Base-by-base conservation (phyloP, 2,888 invertebrate genomes). In the Pristionchus japonicus region DNA sequence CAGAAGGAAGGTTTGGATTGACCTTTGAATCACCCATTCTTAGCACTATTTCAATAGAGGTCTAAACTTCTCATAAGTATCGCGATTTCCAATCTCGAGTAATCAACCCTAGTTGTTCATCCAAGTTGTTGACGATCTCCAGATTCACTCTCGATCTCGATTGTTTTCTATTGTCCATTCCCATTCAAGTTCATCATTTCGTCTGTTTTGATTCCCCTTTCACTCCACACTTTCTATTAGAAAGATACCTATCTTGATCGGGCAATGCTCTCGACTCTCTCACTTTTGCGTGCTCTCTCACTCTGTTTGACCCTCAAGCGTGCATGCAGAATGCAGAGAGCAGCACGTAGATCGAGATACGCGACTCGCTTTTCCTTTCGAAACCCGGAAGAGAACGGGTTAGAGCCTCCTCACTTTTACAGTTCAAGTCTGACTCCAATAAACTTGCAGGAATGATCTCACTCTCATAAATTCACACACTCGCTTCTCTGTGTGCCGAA, bases 311-410 rank as follows among this genome's bases (percentile, higher is more conserved):
- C 57, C n/a, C 0, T 23, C 57, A 9, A 57, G 57, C 23, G 57
- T 6, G 23, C 2, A n/a, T 57, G 57, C 23, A n/a, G n/a, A 57
- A 57, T 57, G 57, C 9, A 67, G 34, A 67, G 67, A 67, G 6
- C 67, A 6, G 43, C 23, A n/a, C 47, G 27, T 77, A 4, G 23
- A 70, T 70, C 70, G 37, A 15, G 70, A 70, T 70, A 70, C 70
- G 15, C 23, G 64, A 64, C 64, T 31, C 40, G 40, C 77, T 77
- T 17, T 77, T 17, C n/a, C 1, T 3, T 17, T 40, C 13, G 43
- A 43, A 34, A 77, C 40, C 77, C n/a, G 15, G n/a, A n/a, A n/a
- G 77, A n/a, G 77, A 77, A 77, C 77, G 77, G 43, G 77, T 77
- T 77, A 43, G 27, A 77, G 6, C 27, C 77, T 40, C 0, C 47